Conservation (phyloP, 2,888 invertebrate genomes). For the Aquatica leii region DNA sequence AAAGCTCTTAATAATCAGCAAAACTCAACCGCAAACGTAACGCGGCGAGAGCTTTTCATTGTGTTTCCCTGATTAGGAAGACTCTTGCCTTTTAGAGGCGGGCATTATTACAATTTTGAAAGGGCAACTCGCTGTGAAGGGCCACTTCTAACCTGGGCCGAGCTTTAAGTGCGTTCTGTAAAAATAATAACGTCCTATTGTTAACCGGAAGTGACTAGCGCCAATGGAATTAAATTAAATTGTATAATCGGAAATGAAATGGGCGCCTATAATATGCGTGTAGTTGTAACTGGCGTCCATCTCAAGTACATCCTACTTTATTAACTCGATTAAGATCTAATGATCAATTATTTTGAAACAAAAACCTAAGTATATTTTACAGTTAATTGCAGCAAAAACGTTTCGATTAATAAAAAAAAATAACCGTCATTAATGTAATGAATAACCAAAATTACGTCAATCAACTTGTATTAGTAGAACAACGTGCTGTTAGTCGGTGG, state of each 20-base stretch:
- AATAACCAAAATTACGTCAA: constrained; percentile 26
- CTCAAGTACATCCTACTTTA: constrained; percentile 18
- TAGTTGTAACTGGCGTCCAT: constrained; percentile 38
- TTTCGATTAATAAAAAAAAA: background rate
- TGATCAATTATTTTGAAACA: constrained; percentile 29
- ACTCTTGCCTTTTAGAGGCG: constrained; percentile 47
- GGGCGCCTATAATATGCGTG: constrained; percentile 29
- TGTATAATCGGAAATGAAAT: constrained; percentile 32
- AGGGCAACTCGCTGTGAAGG: constrained; percentile 52
- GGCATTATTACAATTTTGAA: constrained; percentile 52
- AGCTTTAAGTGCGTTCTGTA: constrained; percentile 42
- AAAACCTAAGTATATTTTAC: constrained; percentile 17
- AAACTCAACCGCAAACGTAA: constrained; percentile 40
- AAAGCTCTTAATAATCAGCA: constrained; percentile 36
- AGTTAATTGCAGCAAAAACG: constrained; percentile 17
- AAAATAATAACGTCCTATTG: constrained; percentile 42
- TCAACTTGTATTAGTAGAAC: constrained; percentile 21
- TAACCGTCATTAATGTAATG: constrained; percentile 15
- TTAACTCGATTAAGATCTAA: constrained; percentile 30
- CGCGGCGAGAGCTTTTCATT: constrained; percentile 43
- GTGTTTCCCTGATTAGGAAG: constrained; percentile 50
- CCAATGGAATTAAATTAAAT: constrained; percentile 41
- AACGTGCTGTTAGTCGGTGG: constrained; percentile 21
- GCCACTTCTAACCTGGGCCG: constrained; percentile 51
- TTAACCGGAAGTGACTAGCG: constrained; percentile 41